Base-by-base conservation (phyloP, 1,140 invertebrate genomes). In the Drosophila jambulina region DNA sequence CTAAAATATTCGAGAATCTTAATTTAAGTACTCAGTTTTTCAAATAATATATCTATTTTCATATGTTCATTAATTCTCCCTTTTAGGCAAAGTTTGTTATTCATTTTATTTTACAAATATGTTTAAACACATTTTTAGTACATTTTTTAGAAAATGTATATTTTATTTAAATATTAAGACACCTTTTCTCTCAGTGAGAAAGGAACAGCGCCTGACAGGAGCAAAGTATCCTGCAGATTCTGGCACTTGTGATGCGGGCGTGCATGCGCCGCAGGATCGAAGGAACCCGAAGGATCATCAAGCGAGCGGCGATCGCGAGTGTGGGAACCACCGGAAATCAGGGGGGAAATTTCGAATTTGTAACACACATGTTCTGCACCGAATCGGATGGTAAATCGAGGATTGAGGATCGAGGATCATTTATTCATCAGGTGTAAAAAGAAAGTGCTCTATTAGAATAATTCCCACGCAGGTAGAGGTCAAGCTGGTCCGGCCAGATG, bases 361-460 rank as follows among this genome's bases (percentile, higher is more conserved):
- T 88, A 88, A 90, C 84, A 90, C 84, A 88, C 63, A 88, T 84
- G 81, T 80, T 83, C 40, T 77, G 75, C 34, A 15, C 17, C 29
- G 34, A 4, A 19, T 25, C 34, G 48, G 48, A 51, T 51, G 23
- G 19, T n/a, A n/a, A 2, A 8, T 29, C 12, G 5, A 45, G n/a
- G 40, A 42, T 42, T 8, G 8, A 34, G 36, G 15, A 38, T 19
- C 40, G 8, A 25, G 15, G 15, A 43, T 48, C 49, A 57, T 42
- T 32, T 29, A 64, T 40, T 38, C 53, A 59, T 67, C 80, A 64
- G 72, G 71, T 75, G 69, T 71, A 32, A n/a, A 15, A n/a, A 46
- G 64, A 51, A 70, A 57, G 42, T 68, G 74, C 23, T 36, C 54
- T 56, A 76, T 76, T 68, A 77, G 25, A 60, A 80, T 74, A 59